A percentile compares a stretch with the other conserved stretches of the same genome.
Evolutionary conservation across 2,797 vertebrate species (phyloP).

Genomic region (Hypotaenidia okinawae): DNA sequence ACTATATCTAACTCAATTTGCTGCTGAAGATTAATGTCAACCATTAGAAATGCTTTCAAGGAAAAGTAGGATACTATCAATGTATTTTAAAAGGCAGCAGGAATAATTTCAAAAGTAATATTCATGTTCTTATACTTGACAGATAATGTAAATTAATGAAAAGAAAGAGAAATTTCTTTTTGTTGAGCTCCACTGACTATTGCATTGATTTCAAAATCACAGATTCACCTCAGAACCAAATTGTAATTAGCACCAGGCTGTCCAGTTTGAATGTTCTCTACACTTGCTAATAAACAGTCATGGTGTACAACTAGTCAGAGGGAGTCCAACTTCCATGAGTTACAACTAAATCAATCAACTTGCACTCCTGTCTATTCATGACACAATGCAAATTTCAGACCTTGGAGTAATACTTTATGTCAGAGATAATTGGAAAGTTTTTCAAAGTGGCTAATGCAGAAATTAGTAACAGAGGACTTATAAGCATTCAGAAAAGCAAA

Average conservation of each 20-base stretch:
- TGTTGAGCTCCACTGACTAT: neutral
- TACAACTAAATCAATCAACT: neutral
- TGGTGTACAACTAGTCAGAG: neutral
- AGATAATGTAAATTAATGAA: neutral
- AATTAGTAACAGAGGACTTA: neutral
- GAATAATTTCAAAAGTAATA: neutral
- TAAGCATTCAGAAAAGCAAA: neutral
- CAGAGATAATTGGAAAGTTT: neutral
- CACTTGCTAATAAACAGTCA: neutral
- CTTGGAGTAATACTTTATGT: neutral
- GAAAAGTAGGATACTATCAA: neutral
- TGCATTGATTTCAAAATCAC: neutral
- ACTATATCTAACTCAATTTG: neutral
- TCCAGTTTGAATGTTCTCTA: neutral
- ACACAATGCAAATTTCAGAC: neutral
- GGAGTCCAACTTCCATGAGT: neutral
- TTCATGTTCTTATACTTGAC: neutral
- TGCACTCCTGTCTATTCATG: neutral
- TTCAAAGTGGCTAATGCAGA: neutral
- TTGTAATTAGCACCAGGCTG: neutral
- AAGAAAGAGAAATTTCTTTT: neutral
- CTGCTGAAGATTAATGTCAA: neutral
- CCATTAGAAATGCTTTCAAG: neutral
- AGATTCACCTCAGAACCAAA: neutral
- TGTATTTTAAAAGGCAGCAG: neutral